These are phyloP conservation scores for Casuarius casuarius DNA, from an alignment of 2,113 vertebrate genomes.

Conservation along the genomic window DNA sequence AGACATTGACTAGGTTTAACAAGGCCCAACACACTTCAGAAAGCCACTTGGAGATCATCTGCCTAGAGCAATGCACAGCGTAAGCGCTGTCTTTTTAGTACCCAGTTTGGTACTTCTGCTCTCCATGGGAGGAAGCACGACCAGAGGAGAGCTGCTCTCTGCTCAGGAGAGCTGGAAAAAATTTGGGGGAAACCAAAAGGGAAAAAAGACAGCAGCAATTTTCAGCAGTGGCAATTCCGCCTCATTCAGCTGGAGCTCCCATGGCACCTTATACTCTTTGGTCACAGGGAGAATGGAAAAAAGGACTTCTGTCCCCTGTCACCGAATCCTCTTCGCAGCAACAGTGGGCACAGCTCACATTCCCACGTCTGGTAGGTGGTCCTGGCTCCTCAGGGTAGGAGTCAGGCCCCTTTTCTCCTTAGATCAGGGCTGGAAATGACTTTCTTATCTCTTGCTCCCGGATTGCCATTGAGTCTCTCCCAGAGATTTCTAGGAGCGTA, in stretches of 20 bases:
- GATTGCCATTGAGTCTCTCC: background rate
- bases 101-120: background rate
- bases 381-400: background rate
- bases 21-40: background rate
- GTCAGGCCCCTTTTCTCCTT: background rate
- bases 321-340: background rate
- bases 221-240: background rate
- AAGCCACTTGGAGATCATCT: background rate
- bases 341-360: background rate
- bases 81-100: background rate
- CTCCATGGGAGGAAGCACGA: background rate
- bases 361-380: accelerated
- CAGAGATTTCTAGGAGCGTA: background rate
- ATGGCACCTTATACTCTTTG: background rate
- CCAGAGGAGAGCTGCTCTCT: background rate
- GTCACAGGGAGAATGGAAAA: background rate
- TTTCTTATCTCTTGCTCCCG: background rate
- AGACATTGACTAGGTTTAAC: background rate
- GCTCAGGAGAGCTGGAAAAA: background rate
- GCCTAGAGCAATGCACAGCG: background rate
- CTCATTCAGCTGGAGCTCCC: background rate
- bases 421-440: background rate
- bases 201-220: background rate
- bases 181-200: background rate
- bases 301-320: background rate